Conservation (phyloP, 2,113 vertebrate species). For the Lepidothrix coronata region DNA sequence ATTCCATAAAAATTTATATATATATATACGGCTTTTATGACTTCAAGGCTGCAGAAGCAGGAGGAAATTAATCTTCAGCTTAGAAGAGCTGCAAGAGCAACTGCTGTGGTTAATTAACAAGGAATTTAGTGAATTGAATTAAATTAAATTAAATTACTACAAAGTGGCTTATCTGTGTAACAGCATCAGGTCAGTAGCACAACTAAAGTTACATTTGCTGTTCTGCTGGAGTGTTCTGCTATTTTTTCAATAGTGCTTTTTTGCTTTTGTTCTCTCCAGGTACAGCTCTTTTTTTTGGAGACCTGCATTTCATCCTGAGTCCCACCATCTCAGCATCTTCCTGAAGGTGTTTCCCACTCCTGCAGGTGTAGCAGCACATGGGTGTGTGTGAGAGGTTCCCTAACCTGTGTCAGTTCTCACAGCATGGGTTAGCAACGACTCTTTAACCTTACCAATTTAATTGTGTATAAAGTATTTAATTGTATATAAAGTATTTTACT, state of each 20-base stretch:
- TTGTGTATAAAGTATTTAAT: no score
- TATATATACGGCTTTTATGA: not conserved
- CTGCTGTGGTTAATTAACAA: conserved; percentile 19
- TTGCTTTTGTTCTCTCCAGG: not conserved
- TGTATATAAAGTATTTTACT: not conserved
- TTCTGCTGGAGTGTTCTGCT: not conserved
- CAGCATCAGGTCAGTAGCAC: not conserved
- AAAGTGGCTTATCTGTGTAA: not conserved
- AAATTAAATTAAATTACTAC: not conserved
- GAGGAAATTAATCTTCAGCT: not conserved
- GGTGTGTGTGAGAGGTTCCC: not conserved
- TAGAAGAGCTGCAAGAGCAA: not conserved
- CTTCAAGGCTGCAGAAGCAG: not conserved
- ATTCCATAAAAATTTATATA: not conserved
- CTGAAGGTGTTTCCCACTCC: not conserved
- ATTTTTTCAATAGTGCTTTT: not conserved
- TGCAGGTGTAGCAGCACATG: no score
- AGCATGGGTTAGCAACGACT: no score
- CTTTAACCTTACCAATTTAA: not conserved
- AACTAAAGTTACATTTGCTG: not conserved
- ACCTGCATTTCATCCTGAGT: not conserved
- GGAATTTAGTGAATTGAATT: not conserved
- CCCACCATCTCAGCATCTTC: not conserved
- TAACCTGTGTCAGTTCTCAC: not conserved
- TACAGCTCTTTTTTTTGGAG: not conserved